phyloP scores from a whole-genome alignment of 2,113 vertebrate species.

The Tragelaphus buxtoni region DNA sequence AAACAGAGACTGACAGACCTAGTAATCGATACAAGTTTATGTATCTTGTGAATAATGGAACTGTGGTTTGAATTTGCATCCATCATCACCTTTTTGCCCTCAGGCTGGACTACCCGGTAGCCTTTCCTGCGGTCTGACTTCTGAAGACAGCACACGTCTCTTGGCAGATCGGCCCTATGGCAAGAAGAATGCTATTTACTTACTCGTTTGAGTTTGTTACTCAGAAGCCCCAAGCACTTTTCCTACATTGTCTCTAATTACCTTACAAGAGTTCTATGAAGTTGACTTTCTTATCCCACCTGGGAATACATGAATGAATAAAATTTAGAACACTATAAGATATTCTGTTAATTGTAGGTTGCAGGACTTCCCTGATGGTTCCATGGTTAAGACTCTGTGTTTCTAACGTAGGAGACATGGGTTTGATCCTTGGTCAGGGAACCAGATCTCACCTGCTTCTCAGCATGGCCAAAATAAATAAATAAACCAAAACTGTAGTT shows the following conservation, averaged over 20 bases:
- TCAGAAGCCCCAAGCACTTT: not conserved
- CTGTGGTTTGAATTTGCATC: not conserved
- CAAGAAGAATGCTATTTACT: not conserved
- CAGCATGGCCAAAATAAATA: not conserved
- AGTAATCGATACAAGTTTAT: not conserved
- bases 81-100: not conserved
- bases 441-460: not conserved
- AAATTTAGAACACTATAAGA: not conserved
- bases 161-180: not conserved
- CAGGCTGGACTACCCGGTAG: fast-evolving
- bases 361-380: not conserved
- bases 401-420: not conserved
- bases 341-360: not conserved
- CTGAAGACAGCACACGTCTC: not conserved
- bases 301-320: not conserved
- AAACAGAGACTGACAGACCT: not conserved
- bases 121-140: not conserved
- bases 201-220: not conserved
- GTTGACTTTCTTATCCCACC: not conserved
- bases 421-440: not conserved
- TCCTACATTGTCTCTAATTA: not conserved
- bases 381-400: not conserved
- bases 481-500: not conserved
- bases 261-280: not conserved
- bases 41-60: not conserved